Conservation (phyloP, 2,888 invertebrate genomes). For the Smittia aterrima region DNA sequence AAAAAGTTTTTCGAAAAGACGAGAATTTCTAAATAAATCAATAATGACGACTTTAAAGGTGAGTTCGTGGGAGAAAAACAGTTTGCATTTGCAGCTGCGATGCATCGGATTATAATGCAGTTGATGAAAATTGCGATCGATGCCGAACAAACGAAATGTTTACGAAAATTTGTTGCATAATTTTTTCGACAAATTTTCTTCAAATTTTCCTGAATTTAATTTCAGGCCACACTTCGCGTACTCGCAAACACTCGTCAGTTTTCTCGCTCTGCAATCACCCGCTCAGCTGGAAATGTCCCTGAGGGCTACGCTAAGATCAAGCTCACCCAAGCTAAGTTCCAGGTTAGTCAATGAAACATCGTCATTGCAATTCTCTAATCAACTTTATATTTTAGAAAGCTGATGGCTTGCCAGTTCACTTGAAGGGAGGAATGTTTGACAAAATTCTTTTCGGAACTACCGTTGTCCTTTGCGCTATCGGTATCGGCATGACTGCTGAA, state of each 20-base stretch:
- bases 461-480: not conserved
- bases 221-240: slow-evolving; percentile 25
- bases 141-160: not conserved
- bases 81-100: too few species aligned
- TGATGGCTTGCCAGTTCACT: slow-evolving; percentile 36
- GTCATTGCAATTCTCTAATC: not conserved
- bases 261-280: slow-evolving; percentile 13
- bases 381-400: slow-evolving; percentile 32
- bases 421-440: slow-evolving; percentile 31
- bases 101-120: too few species aligned
- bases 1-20: not conserved
- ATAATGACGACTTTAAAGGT: slow-evolving; percentile 12
- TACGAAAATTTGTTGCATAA: slow-evolving; percentile 33
- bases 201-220: not conserved
- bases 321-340: slow-evolving; percentile 25
- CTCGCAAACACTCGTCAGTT: slow-evolving; percentile 11
- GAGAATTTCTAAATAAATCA: not conserved
- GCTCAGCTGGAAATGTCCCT: not conserved
- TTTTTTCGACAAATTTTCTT: not conserved
- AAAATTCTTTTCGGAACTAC: slow-evolving; percentile 25
- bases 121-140: too few species aligned
- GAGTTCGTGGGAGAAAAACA: not conserved
- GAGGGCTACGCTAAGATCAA: slow-evolving; percentile 25
- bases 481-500: not conserved
- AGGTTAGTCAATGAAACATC: slow-evolving; percentile 29